Percentiles rank a stretch among this genome's conserved stretches.
phyloP scores from a whole-genome alignment of 2,797 vertebrate species.

The Pantherophis vulpinus region DNA sequence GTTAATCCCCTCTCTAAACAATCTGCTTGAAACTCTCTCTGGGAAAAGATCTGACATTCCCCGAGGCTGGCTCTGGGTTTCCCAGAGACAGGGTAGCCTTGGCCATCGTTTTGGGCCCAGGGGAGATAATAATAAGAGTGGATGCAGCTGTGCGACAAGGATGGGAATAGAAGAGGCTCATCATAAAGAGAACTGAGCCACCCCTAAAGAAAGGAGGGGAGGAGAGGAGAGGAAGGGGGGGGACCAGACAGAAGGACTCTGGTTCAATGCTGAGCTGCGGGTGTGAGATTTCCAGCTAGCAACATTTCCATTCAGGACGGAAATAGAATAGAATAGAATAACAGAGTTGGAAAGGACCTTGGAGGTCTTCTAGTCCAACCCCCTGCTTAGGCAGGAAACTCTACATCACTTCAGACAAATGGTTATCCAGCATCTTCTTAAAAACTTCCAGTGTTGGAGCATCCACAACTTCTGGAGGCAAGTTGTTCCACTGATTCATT shows the following conservation, averaged over 20 bases:
- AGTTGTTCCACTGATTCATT: too few species aligned
- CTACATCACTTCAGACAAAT: too few species aligned
- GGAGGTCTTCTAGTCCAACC: too few species aligned
- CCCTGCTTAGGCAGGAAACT: too few species aligned
- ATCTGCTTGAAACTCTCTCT: constrained; percentile 13
- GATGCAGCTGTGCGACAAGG: constrained; percentile 29
- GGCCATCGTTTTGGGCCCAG: constrained; percentile 26
- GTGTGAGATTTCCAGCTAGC: not conserved
- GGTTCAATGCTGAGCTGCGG: not conserved
- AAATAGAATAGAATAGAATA: too few species aligned
- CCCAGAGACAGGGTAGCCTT: constrained; percentile 31
- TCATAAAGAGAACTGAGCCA: constrained; percentile 3
- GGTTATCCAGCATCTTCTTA: too few species aligned
- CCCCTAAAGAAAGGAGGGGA: constrained; percentile 2
- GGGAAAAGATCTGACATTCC: constrained; percentile 34
- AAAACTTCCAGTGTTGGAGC: too few species aligned
- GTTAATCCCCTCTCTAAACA: constrained; percentile 52
- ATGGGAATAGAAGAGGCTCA: not conserved
- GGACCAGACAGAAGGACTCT: not conserved
- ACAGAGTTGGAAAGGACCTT: too few species aligned
- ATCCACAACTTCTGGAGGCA: too few species aligned
- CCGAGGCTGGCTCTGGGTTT: constrained; percentile 28
- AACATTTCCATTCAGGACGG: not conserved
- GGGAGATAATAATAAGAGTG: constrained; percentile 31
- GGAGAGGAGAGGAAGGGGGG: not conserved